phyloP scores from a whole-genome alignment of 1,140 invertebrate genomes.

The Cydia amplana region DNA sequence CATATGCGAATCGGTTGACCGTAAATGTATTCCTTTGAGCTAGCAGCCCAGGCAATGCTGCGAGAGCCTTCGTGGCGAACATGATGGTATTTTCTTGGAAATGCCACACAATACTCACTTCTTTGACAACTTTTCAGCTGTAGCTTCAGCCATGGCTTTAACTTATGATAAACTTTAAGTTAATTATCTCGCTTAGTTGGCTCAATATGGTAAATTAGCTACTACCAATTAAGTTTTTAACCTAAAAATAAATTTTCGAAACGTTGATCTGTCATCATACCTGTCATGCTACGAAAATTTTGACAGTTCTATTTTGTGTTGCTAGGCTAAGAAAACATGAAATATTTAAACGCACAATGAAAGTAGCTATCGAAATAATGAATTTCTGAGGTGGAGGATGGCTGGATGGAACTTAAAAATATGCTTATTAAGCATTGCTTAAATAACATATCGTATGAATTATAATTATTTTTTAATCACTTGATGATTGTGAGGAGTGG shows the following conservation, averaged over 20 bases:
- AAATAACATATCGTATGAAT: too few relatives aligned
- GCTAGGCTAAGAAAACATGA: not conserved
- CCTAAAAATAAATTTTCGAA: slow-evolving; percentile 19
- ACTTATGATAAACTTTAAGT: slow-evolving; percentile 27
- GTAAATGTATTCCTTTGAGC: slow-evolving; percentile 49
- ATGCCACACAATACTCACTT: slow-evolving; percentile 81
- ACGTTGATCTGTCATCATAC: not conserved
- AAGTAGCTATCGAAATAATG: too few relatives aligned
- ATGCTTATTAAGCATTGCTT: too few relatives aligned
- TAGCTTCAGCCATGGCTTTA: slow-evolving; percentile 80
- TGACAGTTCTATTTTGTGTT: not conserved
- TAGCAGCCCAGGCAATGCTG: slow-evolving; percentile 42
- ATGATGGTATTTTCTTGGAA: slow-evolving; percentile 46
- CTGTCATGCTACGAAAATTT: not conserved
- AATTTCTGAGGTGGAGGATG: too few relatives aligned
- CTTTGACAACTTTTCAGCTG: slow-evolving; percentile 83
- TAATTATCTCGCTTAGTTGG: slow-evolving; percentile 18
- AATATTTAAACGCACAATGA: not conserved
- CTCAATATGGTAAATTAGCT: slow-evolving; percentile 15
- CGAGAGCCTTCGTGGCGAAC: slow-evolving; percentile 49
- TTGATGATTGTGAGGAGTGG: not conserved
- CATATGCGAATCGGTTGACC: slow-evolving; percentile 50
- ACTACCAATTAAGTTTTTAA: not conserved
- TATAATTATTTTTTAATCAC: too few relatives aligned
- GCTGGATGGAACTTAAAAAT: too few relatives aligned